Evolutionary conservation across 2,113 vertebrate species (phyloP).

Genomic region (Natator depressus): DNA sequence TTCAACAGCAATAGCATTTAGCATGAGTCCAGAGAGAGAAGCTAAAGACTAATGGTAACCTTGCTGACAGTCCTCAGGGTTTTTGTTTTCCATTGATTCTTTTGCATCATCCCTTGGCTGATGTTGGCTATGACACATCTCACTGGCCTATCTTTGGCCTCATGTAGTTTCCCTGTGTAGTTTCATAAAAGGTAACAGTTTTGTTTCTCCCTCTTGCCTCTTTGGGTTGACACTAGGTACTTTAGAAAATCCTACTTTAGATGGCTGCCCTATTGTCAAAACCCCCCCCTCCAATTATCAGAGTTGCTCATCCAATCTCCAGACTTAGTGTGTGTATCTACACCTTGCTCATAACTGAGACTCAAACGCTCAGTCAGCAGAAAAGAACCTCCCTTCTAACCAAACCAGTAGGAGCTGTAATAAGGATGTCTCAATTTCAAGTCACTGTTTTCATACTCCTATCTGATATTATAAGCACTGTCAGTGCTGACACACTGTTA

Average conservation of each 20-base stretch:
- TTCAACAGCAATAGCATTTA: conserved; percentile 40
- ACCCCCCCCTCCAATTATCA: not conserved
- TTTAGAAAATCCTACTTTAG: not conserved
- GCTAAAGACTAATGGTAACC: not conserved
- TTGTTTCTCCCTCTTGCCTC: not conserved
- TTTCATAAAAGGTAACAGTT: not conserved
- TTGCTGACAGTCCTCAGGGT: not conserved
- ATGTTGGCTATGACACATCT: not conserved
- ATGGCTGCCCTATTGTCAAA: not conserved
- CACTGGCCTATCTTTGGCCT: not conserved
- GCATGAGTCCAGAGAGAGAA: conserved; percentile 6
- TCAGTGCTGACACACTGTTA: not conserved
- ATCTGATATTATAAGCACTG: not conserved
- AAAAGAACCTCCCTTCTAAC: not conserved
- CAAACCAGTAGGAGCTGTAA: not conserved
- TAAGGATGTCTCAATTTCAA: not conserved
- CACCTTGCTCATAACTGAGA: not conserved
- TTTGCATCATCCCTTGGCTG: not conserved
- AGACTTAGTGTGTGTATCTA: not conserved
- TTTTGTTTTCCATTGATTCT: not conserved
- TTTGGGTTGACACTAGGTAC: not conserved
- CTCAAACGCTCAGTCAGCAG: not conserved
- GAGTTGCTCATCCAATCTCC: not conserved
- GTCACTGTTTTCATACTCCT: not conserved
- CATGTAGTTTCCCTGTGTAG: not conserved